Percentiles rank a stretch among this genome's conserved stretches.
phyloP scores from a whole-genome alignment of 2,113 vertebrate genomes.

The Eubucco bourcierii region DNA sequence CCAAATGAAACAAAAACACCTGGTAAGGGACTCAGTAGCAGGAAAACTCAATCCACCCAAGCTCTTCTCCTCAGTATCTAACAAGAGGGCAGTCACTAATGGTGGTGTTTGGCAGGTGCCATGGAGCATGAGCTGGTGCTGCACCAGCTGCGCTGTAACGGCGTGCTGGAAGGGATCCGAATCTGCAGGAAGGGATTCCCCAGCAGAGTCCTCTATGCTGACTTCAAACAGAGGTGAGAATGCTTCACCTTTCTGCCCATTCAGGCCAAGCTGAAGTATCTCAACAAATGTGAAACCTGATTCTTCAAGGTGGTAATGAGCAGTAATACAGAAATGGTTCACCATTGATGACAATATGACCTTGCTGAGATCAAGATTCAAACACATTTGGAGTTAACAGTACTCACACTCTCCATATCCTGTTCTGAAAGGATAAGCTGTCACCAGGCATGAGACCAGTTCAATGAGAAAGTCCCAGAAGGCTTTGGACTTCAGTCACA shows the following conservation, averaged over 20 bases:
- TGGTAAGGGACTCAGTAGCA: slow-evolving; percentile 68
- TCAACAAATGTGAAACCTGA: not conserved
- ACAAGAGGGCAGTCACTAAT: not conserved
- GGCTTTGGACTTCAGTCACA: not conserved
- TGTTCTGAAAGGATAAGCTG: not conserved
- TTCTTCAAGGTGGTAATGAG: not conserved
- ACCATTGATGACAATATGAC: not conserved
- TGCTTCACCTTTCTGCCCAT: not conserved
- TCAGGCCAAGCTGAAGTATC: not conserved
- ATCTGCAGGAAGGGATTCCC: slow-evolving; percentile 63
- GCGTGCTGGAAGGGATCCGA: slow-evolving; percentile 81
- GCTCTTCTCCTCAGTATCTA: not conserved
- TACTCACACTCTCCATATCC: not conserved
- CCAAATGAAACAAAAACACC: slow-evolving; percentile 89
- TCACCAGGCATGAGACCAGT: not conserved
- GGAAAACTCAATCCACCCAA: not conserved
- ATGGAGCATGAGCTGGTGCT: slow-evolving; percentile 89
- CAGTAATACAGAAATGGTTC: not conserved
- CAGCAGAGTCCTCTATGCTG: slow-evolving; percentile 83
- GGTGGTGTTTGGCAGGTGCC: slow-evolving; percentile 57
- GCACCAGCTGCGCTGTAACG: slow-evolving; percentile 83
- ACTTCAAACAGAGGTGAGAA: slow-evolving; percentile 87
- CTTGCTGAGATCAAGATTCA: not conserved
- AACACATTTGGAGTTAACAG: not conserved
- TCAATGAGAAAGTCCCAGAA: not conserved